Percentiles rank a stretch among this genome's conserved stretches.
phyloP scores from a whole-genome alignment of 2,797 vertebrate genomes.

The Tympanoctomys barrerae region DNA sequence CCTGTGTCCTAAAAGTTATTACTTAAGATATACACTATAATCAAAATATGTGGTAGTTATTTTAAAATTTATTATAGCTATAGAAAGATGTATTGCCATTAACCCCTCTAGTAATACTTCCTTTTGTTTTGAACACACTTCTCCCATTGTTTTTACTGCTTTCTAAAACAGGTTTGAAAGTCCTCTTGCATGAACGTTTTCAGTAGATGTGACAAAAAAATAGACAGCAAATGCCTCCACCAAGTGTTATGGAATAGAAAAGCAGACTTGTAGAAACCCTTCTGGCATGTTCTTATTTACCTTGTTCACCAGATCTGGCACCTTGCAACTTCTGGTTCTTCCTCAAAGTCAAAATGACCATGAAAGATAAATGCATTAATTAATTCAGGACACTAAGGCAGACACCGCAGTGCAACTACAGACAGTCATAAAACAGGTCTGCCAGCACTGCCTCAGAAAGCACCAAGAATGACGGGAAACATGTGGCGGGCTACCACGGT shows the following conservation, averaged over 20 bases:
- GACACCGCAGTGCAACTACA: not conserved
- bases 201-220: not conserved
- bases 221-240: not conserved
- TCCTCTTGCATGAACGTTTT: not conserved
- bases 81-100: not conserved
- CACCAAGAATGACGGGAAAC: not conserved
- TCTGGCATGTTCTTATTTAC: not conserved
- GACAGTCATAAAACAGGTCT: not conserved
- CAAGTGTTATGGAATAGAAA: not conserved
- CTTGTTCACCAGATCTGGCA: not conserved
- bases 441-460: not conserved
- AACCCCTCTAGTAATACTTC: not conserved
- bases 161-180: not conserved
- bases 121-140: not conserved
- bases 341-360: not conserved
- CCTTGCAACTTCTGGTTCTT: not conserved
- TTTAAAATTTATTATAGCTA: not conserved
- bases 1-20: not conserved
- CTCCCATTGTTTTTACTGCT: not conserved
- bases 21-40: not conserved
- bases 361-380: not conserved
- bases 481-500: not conserved
- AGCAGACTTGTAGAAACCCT: too few relatives aligned
- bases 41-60: too few relatives aligned
- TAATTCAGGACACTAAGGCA: not conserved